Base-by-base conservation (phyloP, 1,140 invertebrate genomes). In the Anthonomus grandis region DNA sequence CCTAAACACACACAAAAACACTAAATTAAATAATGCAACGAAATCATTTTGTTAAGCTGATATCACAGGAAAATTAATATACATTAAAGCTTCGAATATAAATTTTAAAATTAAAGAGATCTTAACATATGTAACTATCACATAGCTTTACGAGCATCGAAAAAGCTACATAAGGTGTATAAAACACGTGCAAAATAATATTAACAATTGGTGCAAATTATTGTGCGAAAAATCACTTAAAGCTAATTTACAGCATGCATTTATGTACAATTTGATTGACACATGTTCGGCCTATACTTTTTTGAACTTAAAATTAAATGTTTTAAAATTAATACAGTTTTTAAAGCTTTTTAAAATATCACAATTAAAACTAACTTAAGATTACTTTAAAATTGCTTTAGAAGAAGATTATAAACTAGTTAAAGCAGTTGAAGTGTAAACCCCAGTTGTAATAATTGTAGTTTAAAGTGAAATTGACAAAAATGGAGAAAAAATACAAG, bases 181-280 rank as follows among this genome's bases (percentile, higher is more conserved):
- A 23, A 47, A 44, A 44, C 37, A 12, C 17, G 15, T 4, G 21
- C 12, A 18, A 22, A 45, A 23, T 45, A 8, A 6, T 39, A 39
- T n/a, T n/a, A 39, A 42, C 18, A 22, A 15, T n/a, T 25, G n/a
- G 21, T 22, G 45, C 22, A 47, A 9, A 17, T 21, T 37, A 49
- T 15, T 48, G 42, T 24, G 42, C 27, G 36, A 62, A 49, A 50
- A 39, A 41, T 42, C 60, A 15, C 42, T 53, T 56, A 59, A 54
- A 55, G 41, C 50, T 59, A 53, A 53, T 9, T 52, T 59, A 60
- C 62, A 64, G 59, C 62, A 66, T 67, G 59, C 63, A 13, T 63
- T 57, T 67, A 66, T 68, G 53, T 66, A 68, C 64, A 64, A 48
- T 51, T 56, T 47, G 61, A 69, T 69, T 69, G 67, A 69, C 67